A percentile compares a stretch with the other conserved stretches of the same genome.
Conservation (phyloP, 2,888 invertebrate genomes). For the Taenaris catops region DNA sequence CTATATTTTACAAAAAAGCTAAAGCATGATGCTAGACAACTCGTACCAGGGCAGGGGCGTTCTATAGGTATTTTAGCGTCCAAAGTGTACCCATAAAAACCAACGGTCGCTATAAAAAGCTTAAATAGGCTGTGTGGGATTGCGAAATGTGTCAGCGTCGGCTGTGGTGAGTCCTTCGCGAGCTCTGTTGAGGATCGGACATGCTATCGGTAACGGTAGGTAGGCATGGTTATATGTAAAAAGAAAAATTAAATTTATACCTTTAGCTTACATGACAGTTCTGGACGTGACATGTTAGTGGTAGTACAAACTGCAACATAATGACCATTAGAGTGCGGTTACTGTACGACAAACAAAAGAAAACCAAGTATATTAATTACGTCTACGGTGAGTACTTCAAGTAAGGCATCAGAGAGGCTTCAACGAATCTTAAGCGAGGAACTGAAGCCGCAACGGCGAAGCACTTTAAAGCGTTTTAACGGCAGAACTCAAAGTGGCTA, state of each 20-base stretch:
- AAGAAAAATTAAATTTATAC: constrained; percentile 76
- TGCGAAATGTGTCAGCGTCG: constrained; percentile 65
- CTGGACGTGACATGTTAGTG: constrained; percentile 80
- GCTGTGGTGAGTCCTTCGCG: constrained; percentile 56
- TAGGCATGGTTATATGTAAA: constrained; percentile 69
- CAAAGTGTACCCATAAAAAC: constrained; percentile 76
- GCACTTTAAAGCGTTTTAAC: constrained; percentile 60
- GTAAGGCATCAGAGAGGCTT: constrained; percentile 73
- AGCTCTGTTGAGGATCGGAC: constrained; percentile 54
- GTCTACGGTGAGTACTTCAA: constrained; percentile 72
- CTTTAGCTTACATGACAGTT: constrained; percentile 80
- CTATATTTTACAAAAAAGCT: constrained; percentile 80
- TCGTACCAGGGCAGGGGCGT: constrained; percentile 77
- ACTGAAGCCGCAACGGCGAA: constrained; percentile 72
- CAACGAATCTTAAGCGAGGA: constrained; percentile 71
- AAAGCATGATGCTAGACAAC: constrained; percentile 79
- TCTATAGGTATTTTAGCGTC: constrained; percentile 75
- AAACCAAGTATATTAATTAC: constrained; percentile 72
- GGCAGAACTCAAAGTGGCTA: constrained; percentile 59
- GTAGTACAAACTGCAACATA: constrained; percentile 80
- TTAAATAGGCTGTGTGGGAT: constrained; percentile 72
- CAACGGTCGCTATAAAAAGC: constrained; percentile 75
- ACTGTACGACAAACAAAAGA: constrained; percentile 79
- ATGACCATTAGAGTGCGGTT: constrained; percentile 80
- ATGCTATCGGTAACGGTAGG: constrained; percentile 61